Evolutionary conservation across 2,888 invertebrate species (phyloP).

Genomic region (Xestia ashworthii): DNA sequence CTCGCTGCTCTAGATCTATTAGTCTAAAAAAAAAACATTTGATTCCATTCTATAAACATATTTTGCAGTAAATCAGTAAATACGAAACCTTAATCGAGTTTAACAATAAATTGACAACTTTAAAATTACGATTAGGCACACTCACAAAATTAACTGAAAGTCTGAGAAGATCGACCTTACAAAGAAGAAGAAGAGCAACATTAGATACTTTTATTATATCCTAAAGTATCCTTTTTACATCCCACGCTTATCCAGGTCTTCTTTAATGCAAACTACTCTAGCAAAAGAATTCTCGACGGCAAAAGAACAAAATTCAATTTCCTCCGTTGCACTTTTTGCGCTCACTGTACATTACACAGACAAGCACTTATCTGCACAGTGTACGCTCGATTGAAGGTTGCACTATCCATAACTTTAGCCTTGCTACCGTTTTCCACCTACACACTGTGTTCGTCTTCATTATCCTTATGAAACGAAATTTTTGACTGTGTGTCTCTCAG

Average conservation of each 20-base stretch:
- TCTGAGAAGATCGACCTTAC: background rate
- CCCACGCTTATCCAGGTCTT: constrained; percentile 30
- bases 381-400: constrained; percentile 83
- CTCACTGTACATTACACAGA: constrained; percentile 70
- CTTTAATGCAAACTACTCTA: constrained; percentile 46
- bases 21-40: no score
- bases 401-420: constrained; percentile 78
- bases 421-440: constrained; percentile 73
- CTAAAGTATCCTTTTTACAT: constrained; percentile 23
- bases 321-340: constrained; percentile 63
- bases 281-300: constrained; percentile 35
- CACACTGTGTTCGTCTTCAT: constrained; percentile 49
- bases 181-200: background rate
- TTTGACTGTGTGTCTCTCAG: constrained; percentile 38
- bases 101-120: background rate
- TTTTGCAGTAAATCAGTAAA: background rate
- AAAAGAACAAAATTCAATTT: constrained; percentile 63
- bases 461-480: background rate
- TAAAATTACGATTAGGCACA: background rate
- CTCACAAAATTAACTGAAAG: background rate
- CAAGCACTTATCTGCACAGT: constrained; percentile 78
- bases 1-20: no score
- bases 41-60: background rate
- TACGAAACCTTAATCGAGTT: background rate
- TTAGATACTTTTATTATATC: background rate